phyloP scores from a whole-genome alignment of 2,797 vertebrate species.

The Gambusia yucatana region DNA sequence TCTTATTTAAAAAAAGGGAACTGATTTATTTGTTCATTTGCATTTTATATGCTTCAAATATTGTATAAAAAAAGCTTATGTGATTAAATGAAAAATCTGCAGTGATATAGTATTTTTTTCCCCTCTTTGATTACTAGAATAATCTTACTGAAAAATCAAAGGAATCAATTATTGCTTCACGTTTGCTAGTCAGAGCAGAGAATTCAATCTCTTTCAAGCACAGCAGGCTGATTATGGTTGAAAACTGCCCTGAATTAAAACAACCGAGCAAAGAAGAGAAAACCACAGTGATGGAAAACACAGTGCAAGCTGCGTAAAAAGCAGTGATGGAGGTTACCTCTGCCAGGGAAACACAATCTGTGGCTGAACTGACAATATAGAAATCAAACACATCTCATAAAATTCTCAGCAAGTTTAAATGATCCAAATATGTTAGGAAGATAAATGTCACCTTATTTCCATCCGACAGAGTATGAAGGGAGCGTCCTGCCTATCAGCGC shows the following conservation, averaged over 20 bases:
- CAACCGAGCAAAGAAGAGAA: background rate
- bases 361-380: background rate
- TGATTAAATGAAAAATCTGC: too few relatives aligned
- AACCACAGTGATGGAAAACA: background rate
- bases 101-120: too few relatives aligned
- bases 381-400: background rate
- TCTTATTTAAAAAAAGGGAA: too few relatives aligned
- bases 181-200: background rate
- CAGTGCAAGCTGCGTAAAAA: background rate
- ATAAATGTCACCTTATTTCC: conserved; percentile 37
- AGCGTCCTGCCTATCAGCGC: conserved; percentile 15
- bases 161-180: background rate
- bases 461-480: background rate
- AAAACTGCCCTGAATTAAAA: background rate
- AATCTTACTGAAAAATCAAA: too few relatives aligned
- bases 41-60: too few relatives aligned
- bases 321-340: background rate
- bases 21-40: too few relatives aligned
- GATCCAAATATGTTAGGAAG: background rate
- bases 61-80: too few relatives aligned
- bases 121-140: too few relatives aligned
- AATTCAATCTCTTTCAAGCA: background rate
- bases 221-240: background rate
- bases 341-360: background rate
- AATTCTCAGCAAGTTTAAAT: background rate